Evolutionary conservation across 2,888 invertebrate genomes (phyloP).

Genomic region (Napeogenes inachia): DNA sequence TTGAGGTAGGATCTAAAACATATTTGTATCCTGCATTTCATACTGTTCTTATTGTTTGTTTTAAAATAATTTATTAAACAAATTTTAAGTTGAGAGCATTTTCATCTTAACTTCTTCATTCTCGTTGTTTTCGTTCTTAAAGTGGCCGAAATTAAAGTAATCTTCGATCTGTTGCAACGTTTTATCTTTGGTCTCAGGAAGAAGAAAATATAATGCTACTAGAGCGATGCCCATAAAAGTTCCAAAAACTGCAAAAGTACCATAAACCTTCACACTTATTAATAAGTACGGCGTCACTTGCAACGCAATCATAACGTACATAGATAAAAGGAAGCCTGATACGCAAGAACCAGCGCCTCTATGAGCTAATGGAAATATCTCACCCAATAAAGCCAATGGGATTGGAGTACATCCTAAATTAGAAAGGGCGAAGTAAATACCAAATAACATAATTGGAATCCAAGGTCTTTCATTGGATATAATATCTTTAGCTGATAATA

Average conservation of each 20-base stretch:
- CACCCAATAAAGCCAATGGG: conserved; percentile 53
- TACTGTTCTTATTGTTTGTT: neutral
- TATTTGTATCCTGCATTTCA: too few relatives aligned
- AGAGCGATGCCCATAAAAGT: conserved; percentile 34
- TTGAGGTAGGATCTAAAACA: too few relatives aligned
- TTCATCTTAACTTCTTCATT: conserved; percentile 35
- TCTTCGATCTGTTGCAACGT: conserved; percentile 44
- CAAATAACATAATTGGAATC: conserved; percentile 45
- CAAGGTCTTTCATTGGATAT: conserved; percentile 39
- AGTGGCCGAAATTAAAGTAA: conserved; percentile 43
- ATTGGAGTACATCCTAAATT: conserved; percentile 59
- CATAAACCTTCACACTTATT: conserved; percentile 43
- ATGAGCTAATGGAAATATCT: conserved; percentile 54
- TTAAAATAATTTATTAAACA: neutral
- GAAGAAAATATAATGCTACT: conserved; percentile 33
- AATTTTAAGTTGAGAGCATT: conserved; percentile 29
- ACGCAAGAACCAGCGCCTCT: conserved; percentile 46
- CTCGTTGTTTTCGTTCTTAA: conserved; percentile 28
- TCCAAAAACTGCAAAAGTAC: conserved; percentile 54
- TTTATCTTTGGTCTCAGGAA: conserved; percentile 44
- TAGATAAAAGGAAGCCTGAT: conserved; percentile 41
- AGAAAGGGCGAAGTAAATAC: conserved; percentile 46
- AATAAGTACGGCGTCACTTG: conserved; percentile 48
- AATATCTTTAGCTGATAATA: conserved; percentile 35
- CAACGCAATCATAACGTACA: conserved; percentile 41